A percentile compares a stretch with the other conserved stretches of the same genome.
Conservation (phyloP, 1,140 invertebrate species). For the Plectus sambesii region DNA sequence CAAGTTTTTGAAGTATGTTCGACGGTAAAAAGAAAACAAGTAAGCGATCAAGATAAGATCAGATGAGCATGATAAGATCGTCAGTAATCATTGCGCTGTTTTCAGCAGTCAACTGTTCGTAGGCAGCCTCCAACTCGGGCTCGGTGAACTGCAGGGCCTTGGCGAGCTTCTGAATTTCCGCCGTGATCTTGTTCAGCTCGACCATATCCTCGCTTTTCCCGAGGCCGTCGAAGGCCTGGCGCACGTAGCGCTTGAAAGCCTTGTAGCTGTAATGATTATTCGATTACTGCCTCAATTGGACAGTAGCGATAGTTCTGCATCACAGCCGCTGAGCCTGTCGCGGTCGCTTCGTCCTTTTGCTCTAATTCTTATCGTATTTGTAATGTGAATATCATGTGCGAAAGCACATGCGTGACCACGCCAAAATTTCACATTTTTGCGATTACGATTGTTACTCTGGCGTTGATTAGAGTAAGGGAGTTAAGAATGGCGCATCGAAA, state of each 20-base stretch:
- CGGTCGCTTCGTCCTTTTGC: background rate
- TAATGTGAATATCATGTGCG: too few species aligned
- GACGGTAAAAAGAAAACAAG: too few species aligned
- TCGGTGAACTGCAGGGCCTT: conserved; percentile 30
- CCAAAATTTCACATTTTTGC: conserved; percentile 6
- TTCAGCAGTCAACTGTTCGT: conserved; percentile 32
- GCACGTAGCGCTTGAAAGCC: conserved; percentile 31
- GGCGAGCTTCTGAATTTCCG: conserved; percentile 28
- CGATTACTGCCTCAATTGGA: background rate
- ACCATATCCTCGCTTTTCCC: conserved; percentile 23
- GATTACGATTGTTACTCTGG: conserved; percentile 2
- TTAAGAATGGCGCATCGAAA: too few species aligned
- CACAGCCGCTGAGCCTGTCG: background rate
- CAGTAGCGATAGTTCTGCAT: background rate
- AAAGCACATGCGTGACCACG: conserved; percentile 7
- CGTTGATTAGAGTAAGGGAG: too few species aligned
- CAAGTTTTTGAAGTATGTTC: too few species aligned
- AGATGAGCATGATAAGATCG: conserved; percentile 30
- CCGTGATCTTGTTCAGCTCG: conserved; percentile 18
- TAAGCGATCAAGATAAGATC: too few species aligned
- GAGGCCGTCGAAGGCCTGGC: conserved; percentile 36
- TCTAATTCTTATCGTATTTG: background rate
- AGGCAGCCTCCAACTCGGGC: conserved; percentile 33
- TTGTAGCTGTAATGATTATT: conserved; percentile 35
- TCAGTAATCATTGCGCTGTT: conserved; percentile 38